Evolutionary conservation across 2,888 invertebrate species (phyloP), one percentile per base, ranked within the genome.

Genomic region (Pseudococcus viburni): DNA sequence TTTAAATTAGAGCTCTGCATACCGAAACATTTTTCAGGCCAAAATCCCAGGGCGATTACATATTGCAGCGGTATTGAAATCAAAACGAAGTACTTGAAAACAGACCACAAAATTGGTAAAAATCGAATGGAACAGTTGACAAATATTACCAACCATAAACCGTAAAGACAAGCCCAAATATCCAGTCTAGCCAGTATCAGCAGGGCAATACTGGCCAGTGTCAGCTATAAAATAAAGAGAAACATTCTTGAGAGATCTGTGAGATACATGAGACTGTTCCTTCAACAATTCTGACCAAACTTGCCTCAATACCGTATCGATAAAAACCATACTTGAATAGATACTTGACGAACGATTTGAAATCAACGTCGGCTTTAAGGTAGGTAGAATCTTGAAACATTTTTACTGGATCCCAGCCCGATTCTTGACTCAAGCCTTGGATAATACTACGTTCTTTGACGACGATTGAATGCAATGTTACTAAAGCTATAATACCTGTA

Each of bases 301-400:
- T 92, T 91, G 96, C 95, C 94, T 99, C 98, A 17, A 98, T 93
- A 7, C 99, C 99, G 92, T 99, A 99, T 92, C 98, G 99, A 92
- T 98, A 99, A 92, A 98, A 99, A 39, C 96, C 96, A 92, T 96
- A 99, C 92, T 99, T 99, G 88, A 96, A 93, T 88, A 99, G 92
- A 92, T 97, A 99, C 92, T 98, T 97, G 64, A 95, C 90, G 91
- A 96, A 96, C 88, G 94, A 93, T 17, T 93, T 91, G 26, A 98
- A 91, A 91, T 96, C 95, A 90, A 94, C 94, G 91, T 99, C 99
- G 0, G 98, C 98, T 91, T 97, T 95, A n/a, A 93, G 92, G 85
- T 98, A 94, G 5, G 94, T 94, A 33, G 98, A 94, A 84, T 95
- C 94, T 0, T 96, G 95, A 91, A 99, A 99, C 93, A 96, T 95